Evolutionary conservation across 2,797 vertebrate genomes (phyloP), one percentile per base, ranked within the genome.

Genomic region (Galaxias olidus): DNA sequence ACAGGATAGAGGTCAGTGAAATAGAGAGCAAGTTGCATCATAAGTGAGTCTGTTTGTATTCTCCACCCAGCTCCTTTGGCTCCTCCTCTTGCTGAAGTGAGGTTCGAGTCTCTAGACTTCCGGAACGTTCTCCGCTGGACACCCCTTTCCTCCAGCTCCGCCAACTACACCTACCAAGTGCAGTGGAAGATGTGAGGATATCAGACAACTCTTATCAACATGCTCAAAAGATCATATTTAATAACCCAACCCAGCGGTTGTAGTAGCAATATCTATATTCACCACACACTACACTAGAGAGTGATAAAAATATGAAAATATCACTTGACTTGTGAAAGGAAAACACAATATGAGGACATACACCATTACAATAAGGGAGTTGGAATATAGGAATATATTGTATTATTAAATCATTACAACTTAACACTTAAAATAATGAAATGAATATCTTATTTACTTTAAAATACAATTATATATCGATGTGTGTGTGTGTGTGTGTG

Each of bases 151-250:
- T 79, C 65, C 56, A 14, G 63, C 45, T 63, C 65, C 17, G 64
- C 68, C 0, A 50, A 52, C 43, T 65, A 87, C 74, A 75, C 50
- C 1, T 93, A 87, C 73, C 68, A 77, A 44, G 82, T 92, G 63
- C 89, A 93, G 79, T 90, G 90, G 89, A 93, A 93, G 82, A 89
- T 93, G 92, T 93, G 82, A 90, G 91, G n/a, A n/a, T 67, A 18
- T 9, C 15, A 43, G 10, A 47, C 20, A 13, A 17, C 30, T 30
- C 30, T 30, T 30, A 30, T 30, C 30, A 30, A 30, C 30, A 30
- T 30, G 30, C 30, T 30, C 30, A 30, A 11, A 12, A n/a, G n/a
- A 18, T 9, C 53, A 40, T 11, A 4, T 18, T n/a, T 52, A 41
- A 10, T 30, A 57, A 7, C 41, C 8, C 8, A 11, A 41, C 41